Evolutionary conservation across 2,113 vertebrate genomes (phyloP), one percentile per base, ranked within the genome.

Genomic region (Paedocypris sp.): DNA sequence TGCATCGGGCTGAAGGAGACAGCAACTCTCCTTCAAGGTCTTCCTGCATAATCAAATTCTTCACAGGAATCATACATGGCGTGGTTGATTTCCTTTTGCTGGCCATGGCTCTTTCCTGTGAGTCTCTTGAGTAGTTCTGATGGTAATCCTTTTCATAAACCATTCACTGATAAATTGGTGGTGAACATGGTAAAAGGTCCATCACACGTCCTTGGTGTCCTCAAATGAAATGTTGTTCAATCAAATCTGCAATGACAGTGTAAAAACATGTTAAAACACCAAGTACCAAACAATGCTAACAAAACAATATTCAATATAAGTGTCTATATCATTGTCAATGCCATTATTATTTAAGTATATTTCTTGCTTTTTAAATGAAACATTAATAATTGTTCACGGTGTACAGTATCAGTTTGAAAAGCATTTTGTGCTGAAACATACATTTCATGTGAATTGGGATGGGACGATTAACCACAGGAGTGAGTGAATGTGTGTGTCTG

Each of bases 61-160:
- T 98, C 39, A 91, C 80, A 0, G 95, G 94, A 79, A 99, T 99
- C 95, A 99, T 99, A 71, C 95, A 99, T 1, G 95, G 95, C 8
- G 84, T 90, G 8, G 92, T 92, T 11, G 93, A 97, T 78, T 99
- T 99, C 77, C 95, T 88, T 78, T 97, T 98, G 85, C 95, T 99
- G 71, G 95, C 95, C 95, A 99, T 99, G 32, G 26, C 59, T 79
- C 29, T 33, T 68, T 35, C 47, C 64, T 64, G 70, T 66, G 69
- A 75, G 70, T 64, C 60, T 61, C 46, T 42, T 64, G 45, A 57
- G 28, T 61, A 66, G 60, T 76, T 6, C 16, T 62, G 66, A 35
- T 48, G 72, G 42, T 76, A 72, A 57, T 76, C 70, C 61, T 45
- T 32, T 20, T 47, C 84, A 82, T 45, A 73, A 73, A 64, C 66